Evolutionary conservation across 2,113 vertebrate species (phyloP).

Genomic region (Prunella fulvescens): DNA sequence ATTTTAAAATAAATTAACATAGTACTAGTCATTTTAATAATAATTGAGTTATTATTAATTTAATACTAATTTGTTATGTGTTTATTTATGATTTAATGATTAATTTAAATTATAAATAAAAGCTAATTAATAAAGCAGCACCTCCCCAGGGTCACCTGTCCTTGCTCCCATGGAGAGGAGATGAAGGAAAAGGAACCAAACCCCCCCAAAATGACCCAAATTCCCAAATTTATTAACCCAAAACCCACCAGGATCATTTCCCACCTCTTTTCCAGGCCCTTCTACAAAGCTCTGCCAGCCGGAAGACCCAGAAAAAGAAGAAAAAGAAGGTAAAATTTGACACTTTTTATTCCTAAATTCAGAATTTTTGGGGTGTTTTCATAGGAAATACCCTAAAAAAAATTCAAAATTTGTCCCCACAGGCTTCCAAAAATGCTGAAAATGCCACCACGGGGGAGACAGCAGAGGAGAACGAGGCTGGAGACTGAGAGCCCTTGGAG

Average conservation of each 20-base stretch:
- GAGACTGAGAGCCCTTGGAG: slow-evolving; percentile 75
- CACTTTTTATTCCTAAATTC: rapidly evolving
- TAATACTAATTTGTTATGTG: no score
- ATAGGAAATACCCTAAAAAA: rapidly evolving
- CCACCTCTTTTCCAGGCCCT: slow-evolving; percentile 80
- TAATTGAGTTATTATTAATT: neutral
- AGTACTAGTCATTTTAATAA: no score
- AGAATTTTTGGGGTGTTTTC: rapidly evolving
- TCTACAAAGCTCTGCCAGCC: slow-evolving; percentile 93
- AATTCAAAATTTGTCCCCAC: neutral
- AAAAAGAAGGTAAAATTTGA: slow-evolving; percentile 89
- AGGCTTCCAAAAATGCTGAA: slow-evolving; percentile 95
- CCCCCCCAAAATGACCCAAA: neutral
- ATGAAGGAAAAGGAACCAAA: neutral
- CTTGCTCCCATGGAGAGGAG: neutral
- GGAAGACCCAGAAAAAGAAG: slow-evolving; percentile 99
- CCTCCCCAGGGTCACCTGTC: rapidly evolving
- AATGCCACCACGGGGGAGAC: slow-evolving; percentile 88
- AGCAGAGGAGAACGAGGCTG: slow-evolving; percentile 85
- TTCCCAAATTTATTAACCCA: neutral
- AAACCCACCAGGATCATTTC: rapidly evolving
- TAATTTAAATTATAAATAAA: neutral
- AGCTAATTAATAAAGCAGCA: no score
- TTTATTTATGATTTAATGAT: neutral
- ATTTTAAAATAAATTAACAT: no score